phyloP scores from a whole-genome alignment of 2,797 vertebrate genomes.

The Gymnocypris eckloni region DNA sequence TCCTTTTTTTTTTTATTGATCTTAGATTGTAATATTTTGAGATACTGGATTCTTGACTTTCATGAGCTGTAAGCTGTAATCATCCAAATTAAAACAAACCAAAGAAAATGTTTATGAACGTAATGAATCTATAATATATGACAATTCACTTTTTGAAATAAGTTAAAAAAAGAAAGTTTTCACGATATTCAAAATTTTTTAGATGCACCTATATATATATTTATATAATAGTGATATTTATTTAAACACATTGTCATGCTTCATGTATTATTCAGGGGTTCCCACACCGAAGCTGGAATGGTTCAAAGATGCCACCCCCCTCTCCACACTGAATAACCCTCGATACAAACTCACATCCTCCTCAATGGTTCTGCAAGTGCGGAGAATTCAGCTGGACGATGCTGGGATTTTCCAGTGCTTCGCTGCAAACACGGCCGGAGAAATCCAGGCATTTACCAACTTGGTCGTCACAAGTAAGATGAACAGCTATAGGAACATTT shows the following conservation, averaged over 20 bases:
- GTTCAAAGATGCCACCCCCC: conserved; percentile 79
- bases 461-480: conserved; percentile 84
- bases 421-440: conserved; percentile 77
- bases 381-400: conserved; percentile 72
- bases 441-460: conserved; percentile 77
- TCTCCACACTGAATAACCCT: conserved; percentile 71
- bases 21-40: too few relatives aligned
- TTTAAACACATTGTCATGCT: background rate
- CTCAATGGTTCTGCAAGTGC: conserved; percentile 74
- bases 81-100: too few relatives aligned
- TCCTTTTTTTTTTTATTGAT: too few relatives aligned
- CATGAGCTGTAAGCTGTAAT: too few relatives aligned
- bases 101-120: too few relatives aligned
- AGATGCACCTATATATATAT: background rate
- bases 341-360: conserved; percentile 74
- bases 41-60: too few relatives aligned
- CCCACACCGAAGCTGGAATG: conserved; percentile 79
- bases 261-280: conserved; percentile 69
- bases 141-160: too few relatives aligned
- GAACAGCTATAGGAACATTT: background rate
- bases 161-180: too few relatives aligned
- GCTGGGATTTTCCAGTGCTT: conserved; percentile 86
- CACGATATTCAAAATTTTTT: too few relatives aligned
- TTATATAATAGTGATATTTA: background rate
- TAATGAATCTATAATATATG: too few relatives aligned